These are phyloP conservation scores for Seriola quinqueradiata DNA, from an alignment of 2,113 vertebrate species.

Conservation along the genomic window DNA sequence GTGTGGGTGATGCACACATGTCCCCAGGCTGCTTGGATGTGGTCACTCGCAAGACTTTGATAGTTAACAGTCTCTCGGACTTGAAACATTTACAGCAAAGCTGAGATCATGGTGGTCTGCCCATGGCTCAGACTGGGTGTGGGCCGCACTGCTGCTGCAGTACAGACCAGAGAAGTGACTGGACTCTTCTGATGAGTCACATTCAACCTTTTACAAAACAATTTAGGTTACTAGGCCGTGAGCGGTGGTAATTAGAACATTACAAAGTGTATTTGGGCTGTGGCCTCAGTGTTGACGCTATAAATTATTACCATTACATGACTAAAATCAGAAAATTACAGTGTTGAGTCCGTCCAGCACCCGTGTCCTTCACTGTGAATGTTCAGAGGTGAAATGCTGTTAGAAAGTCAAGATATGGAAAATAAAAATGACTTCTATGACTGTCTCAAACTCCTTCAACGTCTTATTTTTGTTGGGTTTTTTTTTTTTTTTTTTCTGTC, in stretches of 20 bases:
- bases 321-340: background rate
- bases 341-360: background rate
- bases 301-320: background rate
- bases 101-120: conserved; percentile 46
- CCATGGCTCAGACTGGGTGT: conserved; percentile 40
- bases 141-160: conserved; percentile 7
- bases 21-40: conserved; percentile 50
- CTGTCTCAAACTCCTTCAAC: conserved; percentile 35
- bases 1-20: conserved; percentile 34
- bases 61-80: conserved; percentile 42
- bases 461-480: conserved; percentile 35
- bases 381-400: conserved; percentile 1
- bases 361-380: background rate
- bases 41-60: conserved; percentile 51
- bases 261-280: background rate
- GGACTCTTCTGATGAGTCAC: conserved; percentile 50
- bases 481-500: conserved; percentile 7
- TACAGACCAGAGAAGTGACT: conserved; percentile 25
- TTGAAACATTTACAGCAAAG: conserved; percentile 45
- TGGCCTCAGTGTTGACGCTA: background rate
- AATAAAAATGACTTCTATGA: conserved; percentile 17
- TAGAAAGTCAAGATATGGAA: conserved; percentile 34
- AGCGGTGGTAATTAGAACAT: conserved; percentile 22
- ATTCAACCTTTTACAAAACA: conserved; percentile 18
- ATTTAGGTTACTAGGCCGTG: conserved; percentile 20